Conservation (phyloP, 2,888 invertebrate genomes). For the Aspidiotus rigidus region DNA sequence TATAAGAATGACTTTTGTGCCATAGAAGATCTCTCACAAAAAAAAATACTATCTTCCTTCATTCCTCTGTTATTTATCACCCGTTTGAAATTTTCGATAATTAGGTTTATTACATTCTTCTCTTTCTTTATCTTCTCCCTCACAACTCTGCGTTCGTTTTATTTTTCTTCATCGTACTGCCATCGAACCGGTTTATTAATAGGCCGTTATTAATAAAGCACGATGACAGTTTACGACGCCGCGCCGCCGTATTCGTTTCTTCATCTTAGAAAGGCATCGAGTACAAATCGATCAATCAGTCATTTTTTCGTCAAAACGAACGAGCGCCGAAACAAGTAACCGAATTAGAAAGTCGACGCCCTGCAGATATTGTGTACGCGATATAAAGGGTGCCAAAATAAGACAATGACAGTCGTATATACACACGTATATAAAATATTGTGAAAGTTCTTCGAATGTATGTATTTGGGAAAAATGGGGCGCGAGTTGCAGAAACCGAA, state of each 20-base stretch:
- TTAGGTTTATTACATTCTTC: constrained; percentile 21
- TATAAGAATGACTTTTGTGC: no score
- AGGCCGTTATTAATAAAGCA: constrained; percentile 2
- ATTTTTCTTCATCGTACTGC: not conserved
- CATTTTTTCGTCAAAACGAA: not conserved
- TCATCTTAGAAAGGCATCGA: not conserved
- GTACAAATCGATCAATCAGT: not conserved
- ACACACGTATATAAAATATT: no score
- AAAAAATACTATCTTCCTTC: no score
- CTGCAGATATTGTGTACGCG: no score
- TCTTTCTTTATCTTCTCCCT: not conserved
- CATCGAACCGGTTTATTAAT: constrained; percentile 4
- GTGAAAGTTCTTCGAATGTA: no score
- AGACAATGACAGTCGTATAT: no score
- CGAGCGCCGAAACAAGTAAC: not conserved
- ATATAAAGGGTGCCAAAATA: no score
- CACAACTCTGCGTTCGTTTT: not conserved
- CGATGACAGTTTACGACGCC: constrained; percentile 4
- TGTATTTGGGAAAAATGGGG: no score
- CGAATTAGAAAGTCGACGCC: not conserved
- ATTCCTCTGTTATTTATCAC: not conserved
- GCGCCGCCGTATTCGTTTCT: not conserved
- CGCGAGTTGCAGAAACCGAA: no score
- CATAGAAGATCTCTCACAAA: no score
- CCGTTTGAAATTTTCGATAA: constrained; percentile 19